Percentiles rank a stretch among this genome's conserved stretches.
Evolutionary conservation across 2,797 vertebrate genomes (phyloP).

Genomic region (Lagocephalus sceleratus): DNA sequence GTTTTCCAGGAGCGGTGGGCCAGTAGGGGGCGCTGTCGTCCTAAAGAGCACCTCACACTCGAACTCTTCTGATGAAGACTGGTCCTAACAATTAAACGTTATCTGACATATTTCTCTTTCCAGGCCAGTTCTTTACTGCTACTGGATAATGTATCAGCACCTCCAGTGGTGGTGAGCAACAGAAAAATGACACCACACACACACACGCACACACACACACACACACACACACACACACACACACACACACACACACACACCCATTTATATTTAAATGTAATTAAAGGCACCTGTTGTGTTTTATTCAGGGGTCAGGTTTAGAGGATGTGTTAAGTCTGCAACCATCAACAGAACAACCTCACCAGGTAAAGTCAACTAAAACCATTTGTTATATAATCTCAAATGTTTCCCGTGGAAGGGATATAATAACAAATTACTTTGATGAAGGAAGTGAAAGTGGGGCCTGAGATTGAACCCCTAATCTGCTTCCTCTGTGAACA

Average conservation of each 20-base stretch:
- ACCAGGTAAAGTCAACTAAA: constrained; percentile 28
- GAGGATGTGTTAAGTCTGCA: constrained; percentile 37
- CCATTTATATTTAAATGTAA: neutral
- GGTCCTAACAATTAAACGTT: no score
- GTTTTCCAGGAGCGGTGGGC: neutral
- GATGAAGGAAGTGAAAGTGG: neutral
- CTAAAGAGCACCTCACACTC: no score
- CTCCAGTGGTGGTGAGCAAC: constrained; percentile 33
- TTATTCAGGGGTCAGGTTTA: constrained; percentile 23
- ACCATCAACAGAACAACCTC: constrained; percentile 5
- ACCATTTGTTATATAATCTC: neutral
- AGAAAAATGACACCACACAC: constrained; percentile 1
- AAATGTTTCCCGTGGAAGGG: no score
- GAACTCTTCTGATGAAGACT: rapidly evolving
- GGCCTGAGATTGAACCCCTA: no score
- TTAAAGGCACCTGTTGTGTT: neutral
- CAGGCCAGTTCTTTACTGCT: constrained; percentile 42
- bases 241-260: no score
- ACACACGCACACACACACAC: no score
- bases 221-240: no score
- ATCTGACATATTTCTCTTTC: neutral
- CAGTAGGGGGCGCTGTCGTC: no score
- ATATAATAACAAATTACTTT: no score
- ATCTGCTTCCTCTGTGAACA: no score
- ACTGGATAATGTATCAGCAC: constrained; percentile 29